phyloP scores from a whole-genome alignment of 2,888 invertebrate genomes.

The Zhuqinia jingwanae region DNA sequence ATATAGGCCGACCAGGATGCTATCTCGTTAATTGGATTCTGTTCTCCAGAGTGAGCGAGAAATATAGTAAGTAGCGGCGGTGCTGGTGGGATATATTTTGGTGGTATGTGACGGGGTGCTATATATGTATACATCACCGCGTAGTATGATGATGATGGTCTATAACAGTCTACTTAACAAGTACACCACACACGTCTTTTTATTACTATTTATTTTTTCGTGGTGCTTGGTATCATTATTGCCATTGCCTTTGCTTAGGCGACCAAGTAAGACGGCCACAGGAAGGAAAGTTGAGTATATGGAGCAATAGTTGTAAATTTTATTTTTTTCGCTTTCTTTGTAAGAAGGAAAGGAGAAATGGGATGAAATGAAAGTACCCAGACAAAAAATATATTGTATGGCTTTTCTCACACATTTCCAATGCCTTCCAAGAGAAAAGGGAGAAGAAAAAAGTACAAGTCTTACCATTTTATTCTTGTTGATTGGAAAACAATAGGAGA shows the following conservation, averaged over 20 bases:
- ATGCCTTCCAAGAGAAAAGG: neutral
- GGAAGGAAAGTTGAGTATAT: too few relatives aligned
- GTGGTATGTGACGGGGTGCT: neutral
- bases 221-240: neutral
- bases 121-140: neutral
- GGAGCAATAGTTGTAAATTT: neutral
- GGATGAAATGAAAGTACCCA: slow-evolving; percentile 13
- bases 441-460: neutral
- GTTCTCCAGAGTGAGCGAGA: slow-evolving; percentile 16
- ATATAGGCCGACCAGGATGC: slow-evolving; percentile 41
- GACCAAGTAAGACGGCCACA: neutral
- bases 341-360: slow-evolving; percentile 1
- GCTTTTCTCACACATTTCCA: neutral
- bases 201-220: too few relatives aligned
- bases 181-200: neutral
- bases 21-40: slow-evolving; percentile 73
- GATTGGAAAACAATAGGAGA: slow-evolving; percentile 58
- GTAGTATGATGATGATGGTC: neutral
- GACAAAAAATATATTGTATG: neutral
- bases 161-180: slow-evolving; percentile 28
- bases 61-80: too few relatives aligned
- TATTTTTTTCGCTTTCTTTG: neutral
- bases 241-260: neutral
- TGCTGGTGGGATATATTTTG: too few relatives aligned
- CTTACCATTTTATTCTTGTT: slow-evolving; percentile 19